phyloP scores from a whole-genome alignment of 2,113 vertebrate species.

The Varanus komodoensis region DNA sequence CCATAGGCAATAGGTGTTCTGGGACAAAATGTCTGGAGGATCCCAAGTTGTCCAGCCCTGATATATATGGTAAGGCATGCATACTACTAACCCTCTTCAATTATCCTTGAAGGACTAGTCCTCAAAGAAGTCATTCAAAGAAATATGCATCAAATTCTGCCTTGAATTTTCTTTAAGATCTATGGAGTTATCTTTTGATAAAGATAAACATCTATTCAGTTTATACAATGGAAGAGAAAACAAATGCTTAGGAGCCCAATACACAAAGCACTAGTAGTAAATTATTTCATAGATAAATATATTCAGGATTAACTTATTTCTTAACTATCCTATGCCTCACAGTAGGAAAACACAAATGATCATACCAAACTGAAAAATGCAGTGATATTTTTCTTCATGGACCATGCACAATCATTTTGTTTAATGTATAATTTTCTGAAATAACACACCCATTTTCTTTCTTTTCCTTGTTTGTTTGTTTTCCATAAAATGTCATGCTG shows the following conservation, averaged over 20 bases:
- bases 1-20: no score
- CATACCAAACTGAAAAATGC: background rate
- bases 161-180: constrained; percentile 10
- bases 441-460: background rate
- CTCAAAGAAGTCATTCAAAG: background rate
- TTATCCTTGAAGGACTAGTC: background rate
- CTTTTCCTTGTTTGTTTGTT: background rate
- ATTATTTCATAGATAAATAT: constrained; percentile 34
- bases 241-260: constrained; percentile 21
- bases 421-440: constrained; percentile 5
- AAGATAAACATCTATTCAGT: constrained; percentile 37
- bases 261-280: constrained; percentile 13
- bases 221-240: constrained; percentile 44
- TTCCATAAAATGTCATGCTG: background rate
- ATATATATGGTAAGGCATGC: background rate
- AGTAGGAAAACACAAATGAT: background rate
- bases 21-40: no score
- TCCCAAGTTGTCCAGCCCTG: no score
- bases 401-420: background rate
- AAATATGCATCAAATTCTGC: background rate
- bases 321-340: background rate
- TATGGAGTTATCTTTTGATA: constrained; percentile 26
- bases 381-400: background rate
- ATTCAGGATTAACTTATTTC: constrained; percentile 5
- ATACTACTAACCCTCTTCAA: background rate